These are phyloP conservation scores for Cataglyphis cursor DNA, from an alignment of 2,888 invertebrate genomes.

Conservation along the genomic window DNA sequence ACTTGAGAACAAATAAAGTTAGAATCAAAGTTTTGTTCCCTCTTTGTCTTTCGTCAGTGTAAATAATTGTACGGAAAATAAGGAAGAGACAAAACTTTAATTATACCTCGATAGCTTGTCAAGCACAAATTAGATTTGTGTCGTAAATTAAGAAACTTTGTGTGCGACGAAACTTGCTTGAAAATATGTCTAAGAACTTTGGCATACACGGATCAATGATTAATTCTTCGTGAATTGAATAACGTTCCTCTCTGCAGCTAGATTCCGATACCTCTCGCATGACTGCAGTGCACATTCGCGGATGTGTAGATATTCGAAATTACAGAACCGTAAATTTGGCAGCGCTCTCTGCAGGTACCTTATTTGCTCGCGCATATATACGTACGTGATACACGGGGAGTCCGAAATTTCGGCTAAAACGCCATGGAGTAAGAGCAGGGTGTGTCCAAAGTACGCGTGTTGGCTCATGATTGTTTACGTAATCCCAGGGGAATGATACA, in stretches of 20 bases:
- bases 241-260: not conserved
- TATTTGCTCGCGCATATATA: constrained; percentile 33
- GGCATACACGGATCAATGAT: not conserved
- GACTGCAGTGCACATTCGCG: constrained; percentile 27
- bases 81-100: not conserved
- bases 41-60: not conserved
- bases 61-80: not conserved
- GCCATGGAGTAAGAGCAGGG: constrained; percentile 60
- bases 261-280: constrained; percentile 67
- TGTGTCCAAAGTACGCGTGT: constrained; percentile 72
- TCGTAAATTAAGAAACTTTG: not conserved
- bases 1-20: not conserved
- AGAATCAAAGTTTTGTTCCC: not conserved
- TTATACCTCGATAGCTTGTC: not conserved
- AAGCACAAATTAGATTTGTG: not conserved
- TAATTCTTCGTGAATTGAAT: not conserved
- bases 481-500: constrained; percentile 63
- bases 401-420: constrained; percentile 60
- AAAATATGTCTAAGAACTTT: not conserved
- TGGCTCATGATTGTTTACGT: constrained; percentile 69
- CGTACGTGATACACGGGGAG: constrained; percentile 31
- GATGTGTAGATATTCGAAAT: constrained; percentile 33
- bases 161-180: not conserved
- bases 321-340: constrained; percentile 53
- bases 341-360: constrained; percentile 27